Base-by-base conservation (phyloP, 2,113 vertebrate genomes). In the Bufo bufo region DNA sequence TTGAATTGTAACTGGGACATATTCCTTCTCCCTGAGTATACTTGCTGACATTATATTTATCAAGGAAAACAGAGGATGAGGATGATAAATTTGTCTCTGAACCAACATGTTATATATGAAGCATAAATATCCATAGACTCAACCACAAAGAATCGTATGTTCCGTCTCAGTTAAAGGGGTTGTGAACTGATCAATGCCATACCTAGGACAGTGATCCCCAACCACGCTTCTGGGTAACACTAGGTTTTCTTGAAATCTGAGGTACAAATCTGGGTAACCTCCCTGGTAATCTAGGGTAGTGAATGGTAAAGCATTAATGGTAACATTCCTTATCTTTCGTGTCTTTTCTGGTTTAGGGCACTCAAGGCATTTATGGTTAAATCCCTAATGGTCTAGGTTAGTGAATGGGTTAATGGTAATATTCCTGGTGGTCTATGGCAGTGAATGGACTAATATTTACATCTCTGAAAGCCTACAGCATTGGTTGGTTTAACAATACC, bases 11-110 rank as follows among this genome's bases (percentile, higher is more conserved):
- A 82, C 9, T n/a, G n/a, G 58, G 79, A 81, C 58, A 43, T 54
- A 6, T 20, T 43, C 61, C 13, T 20, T 49, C 20, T 50, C 63
- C 49, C 6, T 6, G 82, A 71, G 63, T 71, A 14, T 4, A 16
- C 16, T 4, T n/a, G 20, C 12, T 84, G 82, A 84, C 82, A 69
- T 69, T 84, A 84, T 69, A 69, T 66, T 82, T 50, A 82, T 19
- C 17, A 66, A 83, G 59, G 45, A 49, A 65, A 20, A 50, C 81
- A 66, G 47, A 16, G 20, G 4, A 50, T 11, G 80, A 82, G 5
- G 47, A 17, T 20, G 10, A n/a, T n/a, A 23, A 33, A 71, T 16
- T n/a, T 4, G 7, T 66, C 61, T 83, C 7, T 83, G 9, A 50
- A 8, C 63, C n/a, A 54, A 33, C 14, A 33, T 23, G 17, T 23